phyloP scores from a whole-genome alignment of 2,797 vertebrate species.

The Sebastes matsubarae region DNA sequence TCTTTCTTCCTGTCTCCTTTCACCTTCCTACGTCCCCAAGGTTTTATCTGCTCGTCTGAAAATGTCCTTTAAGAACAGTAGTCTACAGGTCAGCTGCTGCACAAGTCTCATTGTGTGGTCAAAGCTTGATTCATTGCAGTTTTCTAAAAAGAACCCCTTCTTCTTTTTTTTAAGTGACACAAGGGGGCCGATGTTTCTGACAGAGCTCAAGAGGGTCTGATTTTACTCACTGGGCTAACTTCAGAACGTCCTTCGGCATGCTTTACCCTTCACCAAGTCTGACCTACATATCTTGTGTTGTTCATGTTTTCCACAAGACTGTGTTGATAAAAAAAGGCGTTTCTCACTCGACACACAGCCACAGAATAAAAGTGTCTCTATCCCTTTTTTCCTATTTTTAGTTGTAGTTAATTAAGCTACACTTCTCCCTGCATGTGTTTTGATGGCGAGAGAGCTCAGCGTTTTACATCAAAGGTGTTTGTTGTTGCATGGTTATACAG shows the following conservation, averaged over 20 bases:
- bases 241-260: background rate
- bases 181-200: conserved; percentile 3
- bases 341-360: conserved; percentile 1
- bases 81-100: conserved; percentile 11
- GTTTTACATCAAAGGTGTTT: conserved; percentile 45
- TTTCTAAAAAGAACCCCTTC: background rate
- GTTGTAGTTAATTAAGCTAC: conserved; percentile 44
- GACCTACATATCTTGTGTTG: conserved; percentile 28
- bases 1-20: conserved; percentile 1
- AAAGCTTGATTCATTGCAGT: conserved; percentile 25
- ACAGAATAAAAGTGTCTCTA: background rate
- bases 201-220: conserved; percentile 13
- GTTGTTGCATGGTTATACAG: conserved; percentile 13
- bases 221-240: conserved; percentile 9
- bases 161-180: conserved; percentile 1
- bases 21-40: background rate
- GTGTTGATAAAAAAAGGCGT: background rate
- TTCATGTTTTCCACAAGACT: conserved; percentile 16
- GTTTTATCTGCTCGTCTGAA: conserved; percentile 26
- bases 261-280: conserved; percentile 26
- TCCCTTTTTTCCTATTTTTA: conserved; percentile 30
- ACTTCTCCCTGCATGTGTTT: background rate
- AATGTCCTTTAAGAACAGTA: conserved; percentile 5
- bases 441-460: background rate
- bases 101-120: conserved; percentile 4